Evolutionary conservation across 2,113 vertebrate genomes (phyloP).

Genomic region (Pollimyrus isidori): DNA sequence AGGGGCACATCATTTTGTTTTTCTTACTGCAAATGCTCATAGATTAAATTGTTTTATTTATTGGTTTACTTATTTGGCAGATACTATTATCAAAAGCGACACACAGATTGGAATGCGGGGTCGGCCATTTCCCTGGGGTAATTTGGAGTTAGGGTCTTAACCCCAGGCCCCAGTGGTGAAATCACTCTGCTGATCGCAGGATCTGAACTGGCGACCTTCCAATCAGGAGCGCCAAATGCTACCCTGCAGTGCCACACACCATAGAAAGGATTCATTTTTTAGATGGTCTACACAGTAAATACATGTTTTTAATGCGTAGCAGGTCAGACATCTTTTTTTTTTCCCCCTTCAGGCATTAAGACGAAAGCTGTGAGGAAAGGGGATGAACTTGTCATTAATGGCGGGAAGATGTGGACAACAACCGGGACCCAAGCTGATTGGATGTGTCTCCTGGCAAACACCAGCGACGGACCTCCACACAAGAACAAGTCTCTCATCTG

Average conservation of each 20-base stretch:
- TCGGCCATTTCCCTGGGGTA: neutral
- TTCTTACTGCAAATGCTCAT: neutral
- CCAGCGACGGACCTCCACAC: constrained; percentile 58
- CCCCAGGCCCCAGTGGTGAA: neutral
- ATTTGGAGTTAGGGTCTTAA: neutral
- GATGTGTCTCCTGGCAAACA: constrained; percentile 74
- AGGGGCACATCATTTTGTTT: neutral
- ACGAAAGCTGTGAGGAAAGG: constrained; percentile 68
- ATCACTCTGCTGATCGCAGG: neutral
- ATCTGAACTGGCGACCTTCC: neutral
- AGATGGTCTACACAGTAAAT: neutral
- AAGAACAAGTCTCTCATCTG: constrained; percentile 75
- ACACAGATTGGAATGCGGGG: neutral
- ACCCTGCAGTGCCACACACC: neutral
- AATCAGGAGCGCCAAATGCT: neutral
- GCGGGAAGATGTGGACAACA: constrained; percentile 74
- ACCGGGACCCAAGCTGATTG: constrained; percentile 67
- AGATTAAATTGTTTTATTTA: neutral
- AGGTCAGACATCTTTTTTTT: neutral
- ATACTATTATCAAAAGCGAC: neutral
- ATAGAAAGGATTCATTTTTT: neutral
- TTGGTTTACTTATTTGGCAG: neutral
- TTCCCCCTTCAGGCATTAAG: constrained; percentile 55
- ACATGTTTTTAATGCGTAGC: neutral
- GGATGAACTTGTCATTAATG: constrained; percentile 66